These are phyloP conservation scores for Acipenser oxyrinchus DNA, from an alignment of 2,797 vertebrate genomes.

Conservation along the genomic window DNA sequence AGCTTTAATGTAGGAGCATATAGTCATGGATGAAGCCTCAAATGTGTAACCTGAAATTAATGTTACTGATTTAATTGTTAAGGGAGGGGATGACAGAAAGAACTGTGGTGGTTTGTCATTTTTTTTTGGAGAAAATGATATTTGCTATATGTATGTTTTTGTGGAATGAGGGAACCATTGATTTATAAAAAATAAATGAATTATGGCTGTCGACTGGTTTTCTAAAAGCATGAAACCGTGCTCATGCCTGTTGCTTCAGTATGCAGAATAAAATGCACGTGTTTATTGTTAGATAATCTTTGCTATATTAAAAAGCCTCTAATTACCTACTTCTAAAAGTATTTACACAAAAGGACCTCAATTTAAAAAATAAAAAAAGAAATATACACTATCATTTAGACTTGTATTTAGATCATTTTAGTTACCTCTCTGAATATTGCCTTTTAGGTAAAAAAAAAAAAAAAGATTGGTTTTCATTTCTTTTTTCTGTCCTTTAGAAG, in stretches of 20 bases:
- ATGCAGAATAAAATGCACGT: constrained; percentile 56
- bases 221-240: constrained; percentile 51
- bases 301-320: constrained; percentile 63
- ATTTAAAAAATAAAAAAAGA: constrained; percentile 51
- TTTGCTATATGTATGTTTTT: constrained; percentile 57
- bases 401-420: constrained; percentile 61
- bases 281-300: constrained; percentile 60
- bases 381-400: constrained; percentile 60
- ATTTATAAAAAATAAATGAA: constrained; percentile 64
- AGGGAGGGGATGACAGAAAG: constrained; percentile 49
- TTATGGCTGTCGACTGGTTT: constrained; percentile 22
- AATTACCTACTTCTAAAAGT: constrained; percentile 50
- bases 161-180: constrained; percentile 72
- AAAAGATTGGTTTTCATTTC: constrained; percentile 59
- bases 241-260: constrained; percentile 54
- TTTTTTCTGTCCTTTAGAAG: constrained; percentile 57
- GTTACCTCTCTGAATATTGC: constrained; percentile 65
- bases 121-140: constrained; percentile 65
- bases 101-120: constrained; percentile 62
- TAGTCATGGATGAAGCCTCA: constrained; percentile 76
- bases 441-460: constrained; percentile 57
- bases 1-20: constrained; percentile 79
- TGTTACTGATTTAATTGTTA: constrained; percentile 63
- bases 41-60: constrained; percentile 68
- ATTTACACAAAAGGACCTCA: constrained; percentile 56